Conservation (phyloP, 2,797 vertebrate species). For the Rousettus madagascariensis region DNA sequence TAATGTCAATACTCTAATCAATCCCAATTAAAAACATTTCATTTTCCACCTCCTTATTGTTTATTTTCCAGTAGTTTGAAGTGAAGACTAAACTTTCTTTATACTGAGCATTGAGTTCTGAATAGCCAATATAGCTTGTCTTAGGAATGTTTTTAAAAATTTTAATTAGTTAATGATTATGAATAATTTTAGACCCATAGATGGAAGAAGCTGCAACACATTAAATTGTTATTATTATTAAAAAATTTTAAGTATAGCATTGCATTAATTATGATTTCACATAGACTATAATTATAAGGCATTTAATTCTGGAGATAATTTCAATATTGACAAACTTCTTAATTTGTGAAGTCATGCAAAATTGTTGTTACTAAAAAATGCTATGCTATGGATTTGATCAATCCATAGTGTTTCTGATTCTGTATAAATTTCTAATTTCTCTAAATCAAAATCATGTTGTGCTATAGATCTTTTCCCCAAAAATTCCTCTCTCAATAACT, state of each 20-base stretch:
- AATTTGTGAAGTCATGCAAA: conserved; percentile 25
- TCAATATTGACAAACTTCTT: not conserved
- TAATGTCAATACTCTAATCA: not conserved
- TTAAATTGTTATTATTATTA: conserved; percentile 54
- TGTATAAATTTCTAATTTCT: not conserved
- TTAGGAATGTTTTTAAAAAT: conserved; percentile 6
- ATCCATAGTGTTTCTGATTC: not conserved
- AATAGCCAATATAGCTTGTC: not conserved
- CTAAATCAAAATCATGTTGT: not conserved
- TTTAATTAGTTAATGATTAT: conserved; percentile 60
- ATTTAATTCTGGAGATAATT: conserved; percentile 47
- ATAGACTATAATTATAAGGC: conserved; percentile 39
- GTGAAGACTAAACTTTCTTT: not conserved
- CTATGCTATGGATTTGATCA: not conserved
- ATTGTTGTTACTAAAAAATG: not conserved
- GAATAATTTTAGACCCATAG: conserved; percentile 45
- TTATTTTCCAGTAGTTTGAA: conserved; percentile 8
- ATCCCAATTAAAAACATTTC: not conserved
- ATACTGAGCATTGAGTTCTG: not conserved
- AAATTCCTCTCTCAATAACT: not conserved
- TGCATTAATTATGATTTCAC: conserved; percentile 52
- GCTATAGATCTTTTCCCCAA: fast-evolving
- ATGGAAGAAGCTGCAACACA: conserved; percentile 15
- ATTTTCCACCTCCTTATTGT: not conserved
- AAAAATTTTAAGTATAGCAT: conserved; percentile 35